These are phyloP conservation scores for Anguilla marmorata DNA, from an alignment of 2,797 vertebrate species.

Conservation along the genomic window DNA sequence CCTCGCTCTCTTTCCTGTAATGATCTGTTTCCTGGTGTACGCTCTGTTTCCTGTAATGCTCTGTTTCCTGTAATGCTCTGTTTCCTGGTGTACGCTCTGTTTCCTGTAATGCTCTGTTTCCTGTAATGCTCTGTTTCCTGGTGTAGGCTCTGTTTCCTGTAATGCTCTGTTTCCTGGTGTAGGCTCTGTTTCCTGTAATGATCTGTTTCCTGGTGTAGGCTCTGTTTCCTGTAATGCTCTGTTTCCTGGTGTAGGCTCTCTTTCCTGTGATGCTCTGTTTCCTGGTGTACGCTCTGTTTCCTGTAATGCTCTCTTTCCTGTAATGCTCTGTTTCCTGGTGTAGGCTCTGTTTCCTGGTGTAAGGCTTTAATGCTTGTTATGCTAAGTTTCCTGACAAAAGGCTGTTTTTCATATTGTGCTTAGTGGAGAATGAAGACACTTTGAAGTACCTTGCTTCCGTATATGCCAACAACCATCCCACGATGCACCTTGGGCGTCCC, in stretches of 20 bases:
- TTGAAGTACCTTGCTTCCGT: conserved; percentile 89
- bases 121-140: neutral
- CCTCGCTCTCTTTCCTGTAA: neutral
- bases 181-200: too few species aligned
- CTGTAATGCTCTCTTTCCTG: too few species aligned
- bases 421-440: conserved; percentile 92
- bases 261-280: too few species aligned
- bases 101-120: too few species aligned
- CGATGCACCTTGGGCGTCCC: conserved; percentile 87
- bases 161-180: neutral
- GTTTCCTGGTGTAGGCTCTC: too few species aligned
- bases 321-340: neutral
- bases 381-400: too few species aligned
- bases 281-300: neutral
- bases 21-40: neutral
- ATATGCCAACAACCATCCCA: conserved; percentile 91
- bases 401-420: neutral
- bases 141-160: neutral
- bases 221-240: neutral
- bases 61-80: too few species aligned
- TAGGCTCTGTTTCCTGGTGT: neutral
- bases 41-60: too few species aligned
- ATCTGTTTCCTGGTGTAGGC: neutral
- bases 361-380: neutral
- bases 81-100: too few species aligned